Percentiles rank a stretch among this genome's conserved stretches.
phyloP scores from a whole-genome alignment of 2,797 vertebrate genomes.

The Crypturellus tataupa region DNA sequence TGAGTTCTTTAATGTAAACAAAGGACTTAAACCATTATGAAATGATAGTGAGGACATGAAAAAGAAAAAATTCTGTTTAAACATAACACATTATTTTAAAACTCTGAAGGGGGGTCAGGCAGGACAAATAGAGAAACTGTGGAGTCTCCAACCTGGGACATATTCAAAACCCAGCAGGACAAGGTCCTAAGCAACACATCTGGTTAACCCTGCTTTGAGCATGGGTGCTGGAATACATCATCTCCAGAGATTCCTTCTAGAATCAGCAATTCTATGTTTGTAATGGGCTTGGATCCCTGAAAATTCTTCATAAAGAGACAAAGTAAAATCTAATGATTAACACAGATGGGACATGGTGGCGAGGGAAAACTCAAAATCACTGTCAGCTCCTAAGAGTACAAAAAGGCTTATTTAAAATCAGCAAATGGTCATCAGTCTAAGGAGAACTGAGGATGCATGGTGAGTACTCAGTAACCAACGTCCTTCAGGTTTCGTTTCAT shows the following conservation, averaged over 20 bases:
- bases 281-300: neutral
- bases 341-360: neutral
- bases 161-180: neutral
- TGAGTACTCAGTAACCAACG: neutral
- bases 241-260: neutral
- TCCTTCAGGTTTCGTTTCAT: neutral
- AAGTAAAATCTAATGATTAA: neutral
- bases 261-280: neutral
- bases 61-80: neutral
- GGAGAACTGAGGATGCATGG: neutral
- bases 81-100: neutral
- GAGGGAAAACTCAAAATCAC: neutral
- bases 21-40: neutral
- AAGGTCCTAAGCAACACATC: neutral
- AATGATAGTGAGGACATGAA: neutral
- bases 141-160: neutral
- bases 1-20: neutral
- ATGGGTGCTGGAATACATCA: neutral
- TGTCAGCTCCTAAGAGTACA: neutral
- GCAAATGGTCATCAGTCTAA: neutral
- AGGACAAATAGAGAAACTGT: neutral
- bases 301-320: neutral
- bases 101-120: neutral
- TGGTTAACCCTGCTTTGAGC: neutral
- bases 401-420: neutral